Percentiles rank a stretch among this genome's conserved stretches.
Evolutionary conservation across 1,140 invertebrate genomes (phyloP).

Genomic region (Drosophila parabipectinata): DNA sequence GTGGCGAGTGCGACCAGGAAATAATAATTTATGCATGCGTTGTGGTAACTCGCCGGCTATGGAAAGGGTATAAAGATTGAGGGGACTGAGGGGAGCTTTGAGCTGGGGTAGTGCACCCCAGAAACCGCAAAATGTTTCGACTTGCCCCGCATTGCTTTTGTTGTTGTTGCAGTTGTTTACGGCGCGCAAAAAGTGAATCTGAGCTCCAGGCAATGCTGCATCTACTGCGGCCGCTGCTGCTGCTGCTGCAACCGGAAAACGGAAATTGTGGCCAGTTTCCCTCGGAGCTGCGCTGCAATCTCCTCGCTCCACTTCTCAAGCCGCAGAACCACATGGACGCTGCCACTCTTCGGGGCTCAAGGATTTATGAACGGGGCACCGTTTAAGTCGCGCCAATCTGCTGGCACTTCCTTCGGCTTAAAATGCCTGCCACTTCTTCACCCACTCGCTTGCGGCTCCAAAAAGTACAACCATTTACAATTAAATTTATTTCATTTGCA

Average conservation of each 20-base stretch:
- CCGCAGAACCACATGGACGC: slow-evolving; percentile 44
- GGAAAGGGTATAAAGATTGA: neutral
- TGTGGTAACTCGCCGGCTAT: slow-evolving; percentile 60
- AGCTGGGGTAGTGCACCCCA: slow-evolving; percentile 34
- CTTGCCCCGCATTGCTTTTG: slow-evolving; percentile 49
- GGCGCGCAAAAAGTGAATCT: slow-evolving; percentile 74
- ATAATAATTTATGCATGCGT: slow-evolving; percentile 82
- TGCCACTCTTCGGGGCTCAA: slow-evolving; percentile 50
- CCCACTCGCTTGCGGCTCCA: neutral
- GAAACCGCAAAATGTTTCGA: slow-evolving; percentile 74
- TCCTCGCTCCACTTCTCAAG: neutral
- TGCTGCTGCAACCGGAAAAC: slow-evolving; percentile 63
- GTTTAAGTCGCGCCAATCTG: slow-evolving; percentile 70
- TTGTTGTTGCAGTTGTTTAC: slow-evolving; percentile 38
- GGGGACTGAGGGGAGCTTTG: neutral
- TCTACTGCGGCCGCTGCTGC: slow-evolving; percentile 55
- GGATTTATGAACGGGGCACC: slow-evolving; percentile 64
- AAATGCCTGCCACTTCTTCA: slow-evolving; percentile 4
- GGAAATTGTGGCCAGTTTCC: slow-evolving; percentile 72
- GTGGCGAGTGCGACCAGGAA: slow-evolving; percentile 66
- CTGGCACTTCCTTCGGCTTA: slow-evolving; percentile 19
- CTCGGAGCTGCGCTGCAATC: neutral
- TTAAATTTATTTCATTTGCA: slow-evolving; percentile 45
- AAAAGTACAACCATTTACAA: slow-evolving; percentile 57
- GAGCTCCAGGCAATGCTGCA: slow-evolving; percentile 63